Conservation (phyloP, 2,888 invertebrate genomes). For the Dicranocentrus wangi region DNA sequence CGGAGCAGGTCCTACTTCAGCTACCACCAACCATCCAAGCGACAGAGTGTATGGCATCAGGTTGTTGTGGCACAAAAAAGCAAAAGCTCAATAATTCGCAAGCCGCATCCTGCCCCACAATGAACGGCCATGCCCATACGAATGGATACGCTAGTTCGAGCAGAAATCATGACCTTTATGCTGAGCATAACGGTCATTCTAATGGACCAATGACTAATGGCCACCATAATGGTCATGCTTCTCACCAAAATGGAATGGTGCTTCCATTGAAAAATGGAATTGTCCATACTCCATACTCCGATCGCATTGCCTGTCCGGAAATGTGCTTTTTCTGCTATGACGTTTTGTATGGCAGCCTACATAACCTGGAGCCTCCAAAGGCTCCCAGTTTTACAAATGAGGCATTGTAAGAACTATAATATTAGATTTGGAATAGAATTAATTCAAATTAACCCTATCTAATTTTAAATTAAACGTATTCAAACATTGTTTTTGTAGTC, state of each 20-base stretch:
- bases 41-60: slow-evolving; percentile 75
- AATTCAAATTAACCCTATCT: no score
- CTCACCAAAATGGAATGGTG: slow-evolving; percentile 51
- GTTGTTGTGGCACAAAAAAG: slow-evolving; percentile 93
- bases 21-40: no score
- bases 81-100: slow-evolving; percentile 87
- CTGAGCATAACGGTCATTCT: slow-evolving; percentile 76
- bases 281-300: slow-evolving; percentile 49
- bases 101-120: slow-evolving; percentile 42
- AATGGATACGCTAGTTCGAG: slow-evolving; percentile 58
- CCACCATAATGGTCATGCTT: slow-evolving; percentile 66
- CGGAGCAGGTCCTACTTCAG: no score
- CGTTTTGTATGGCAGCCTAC: slow-evolving; percentile 94
- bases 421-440: slow-evolving; percentile 68
- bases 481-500: slow-evolving; percentile 79
- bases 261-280: slow-evolving; percentile 57
- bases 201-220: slow-evolving; percentile 74
- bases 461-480: background rate
- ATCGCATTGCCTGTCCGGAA: slow-evolving; percentile 86
- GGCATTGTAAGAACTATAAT: slow-evolving; percentile 85
- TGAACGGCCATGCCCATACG: slow-evolving; percentile 73
- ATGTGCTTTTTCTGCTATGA: slow-evolving; percentile 99
- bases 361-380: slow-evolving; percentile 93
- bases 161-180: slow-evolving; percentile 54
- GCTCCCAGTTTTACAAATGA: slow-evolving; percentile 95